These are phyloP conservation scores for Prunella strophiata DNA, from an alignment of 2,797 vertebrate species.

Conservation along the genomic window DNA sequence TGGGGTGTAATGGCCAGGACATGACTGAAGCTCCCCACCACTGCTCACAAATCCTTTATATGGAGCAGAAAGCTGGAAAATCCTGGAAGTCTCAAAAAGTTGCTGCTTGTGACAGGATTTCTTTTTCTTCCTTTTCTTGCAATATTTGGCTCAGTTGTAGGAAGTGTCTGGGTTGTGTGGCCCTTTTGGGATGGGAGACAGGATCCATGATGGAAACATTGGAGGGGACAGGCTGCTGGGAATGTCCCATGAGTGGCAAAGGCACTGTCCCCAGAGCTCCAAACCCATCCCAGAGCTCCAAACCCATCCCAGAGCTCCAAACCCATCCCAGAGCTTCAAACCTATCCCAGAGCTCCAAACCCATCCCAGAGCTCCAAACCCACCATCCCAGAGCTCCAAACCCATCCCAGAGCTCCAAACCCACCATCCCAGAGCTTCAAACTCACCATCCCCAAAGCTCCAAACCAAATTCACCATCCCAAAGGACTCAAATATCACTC, in stretches of 20 bases:
- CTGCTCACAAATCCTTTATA: accelerated
- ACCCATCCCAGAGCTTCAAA: not conserved
- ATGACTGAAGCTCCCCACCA: accelerated
- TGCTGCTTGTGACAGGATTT: not conserved
- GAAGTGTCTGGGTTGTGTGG: not conserved
- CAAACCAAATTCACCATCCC: not conserved
- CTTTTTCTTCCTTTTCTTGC: not conserved
- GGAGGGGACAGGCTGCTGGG: not conserved
- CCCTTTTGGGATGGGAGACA: not conserved
- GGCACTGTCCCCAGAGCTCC: not conserved
- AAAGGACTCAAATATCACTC: not conserved
- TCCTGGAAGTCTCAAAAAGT: not conserved
- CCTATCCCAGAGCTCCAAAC: too few species aligned
- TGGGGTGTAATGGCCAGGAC: not conserved
- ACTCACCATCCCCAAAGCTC: not conserved
- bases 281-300: not conserved
- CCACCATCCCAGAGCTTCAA: not conserved
- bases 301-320: not conserved
- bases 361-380: too few species aligned
- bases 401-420: not conserved
- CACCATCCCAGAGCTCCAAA: not conserved
- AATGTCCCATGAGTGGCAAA: not conserved
- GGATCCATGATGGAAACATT: accelerated
- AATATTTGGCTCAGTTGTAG: not conserved
- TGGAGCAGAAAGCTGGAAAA: not conserved